Conservation (phyloP, 2,113 vertebrate species). For the Poeciliopsis turrubarensis region DNA sequence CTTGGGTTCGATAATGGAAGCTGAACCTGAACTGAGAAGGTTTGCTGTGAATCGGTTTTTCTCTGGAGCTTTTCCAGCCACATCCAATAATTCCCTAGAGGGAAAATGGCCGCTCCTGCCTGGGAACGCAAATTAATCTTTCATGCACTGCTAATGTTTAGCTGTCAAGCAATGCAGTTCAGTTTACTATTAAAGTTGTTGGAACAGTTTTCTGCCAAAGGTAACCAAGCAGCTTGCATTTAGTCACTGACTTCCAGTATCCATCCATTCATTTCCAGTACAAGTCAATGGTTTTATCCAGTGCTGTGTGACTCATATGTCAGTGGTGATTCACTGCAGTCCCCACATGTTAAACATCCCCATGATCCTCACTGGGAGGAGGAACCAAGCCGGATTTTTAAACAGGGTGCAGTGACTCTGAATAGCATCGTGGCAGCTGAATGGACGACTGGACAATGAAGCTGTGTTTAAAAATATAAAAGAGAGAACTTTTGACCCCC, state of each 20-base stretch:
- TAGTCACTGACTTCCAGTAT: not conserved
- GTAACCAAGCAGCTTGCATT: not conserved
- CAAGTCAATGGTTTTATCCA: not conserved
- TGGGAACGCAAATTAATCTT: too few relatives aligned
- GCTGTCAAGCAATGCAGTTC: not conserved
- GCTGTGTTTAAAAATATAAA: slow-evolving; percentile 30
- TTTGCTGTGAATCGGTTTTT: too few relatives aligned
- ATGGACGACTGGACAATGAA: slow-evolving; percentile 21
- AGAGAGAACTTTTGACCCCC: slow-evolving; percentile 30
- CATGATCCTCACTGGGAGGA: not conserved
- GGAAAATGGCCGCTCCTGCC: too few relatives aligned
- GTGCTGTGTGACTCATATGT: not conserved
- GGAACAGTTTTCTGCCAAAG: not conserved
- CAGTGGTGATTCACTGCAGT: not conserved
- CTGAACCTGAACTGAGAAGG: too few relatives aligned
- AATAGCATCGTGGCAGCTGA: slow-evolving; percentile 23
- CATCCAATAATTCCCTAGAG: too few relatives aligned
- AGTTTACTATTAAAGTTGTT: not conserved
- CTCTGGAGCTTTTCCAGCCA: too few relatives aligned
- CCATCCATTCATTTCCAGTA: not conserved
- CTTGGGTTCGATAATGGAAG: not conserved
- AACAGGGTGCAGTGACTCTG: slow-evolving; percentile 7
- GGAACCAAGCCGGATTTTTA: not conserved
- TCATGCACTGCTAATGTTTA: too few relatives aligned
- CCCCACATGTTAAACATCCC: not conserved